A percentile compares a stretch with the other conserved stretches of the same genome.
Evolutionary conservation across 64 coral and sea anemone species (phyloP).

Genomic region (Actinia tenebrosa): DNA sequence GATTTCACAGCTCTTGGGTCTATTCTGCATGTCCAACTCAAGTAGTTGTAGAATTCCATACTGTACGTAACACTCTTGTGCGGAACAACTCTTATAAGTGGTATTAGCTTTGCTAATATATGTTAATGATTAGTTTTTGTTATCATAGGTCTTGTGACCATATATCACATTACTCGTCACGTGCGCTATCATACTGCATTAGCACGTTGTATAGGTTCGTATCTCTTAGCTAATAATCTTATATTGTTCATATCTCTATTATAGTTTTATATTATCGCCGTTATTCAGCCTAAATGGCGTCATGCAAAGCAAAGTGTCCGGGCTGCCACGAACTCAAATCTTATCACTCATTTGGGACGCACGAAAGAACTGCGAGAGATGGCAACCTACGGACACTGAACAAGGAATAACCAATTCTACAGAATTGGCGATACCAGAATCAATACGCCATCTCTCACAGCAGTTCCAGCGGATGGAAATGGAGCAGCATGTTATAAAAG

Average conservation of each 20-base stretch:
- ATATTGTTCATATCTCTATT: not conserved
- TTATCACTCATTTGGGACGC: not conserved
- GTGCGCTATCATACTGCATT: not conserved
- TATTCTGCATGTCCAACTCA: no score
- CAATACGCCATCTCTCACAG: not conserved
- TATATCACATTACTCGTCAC: not conserved
- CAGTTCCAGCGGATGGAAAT: not conserved
- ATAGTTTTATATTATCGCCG: not conserved
- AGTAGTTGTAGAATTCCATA: no score
- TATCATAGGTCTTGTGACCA: no score
- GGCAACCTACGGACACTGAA: not conserved
- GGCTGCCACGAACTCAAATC: not conserved
- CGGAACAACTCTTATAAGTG: not conserved
- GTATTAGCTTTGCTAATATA: no score
- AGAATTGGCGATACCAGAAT: not conserved
- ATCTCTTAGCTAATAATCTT: not conserved
- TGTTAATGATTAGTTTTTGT: no score
- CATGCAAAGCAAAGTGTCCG: not conserved
- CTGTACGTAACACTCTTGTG: no score
- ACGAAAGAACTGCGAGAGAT: not conserved
- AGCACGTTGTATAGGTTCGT: not conserved
- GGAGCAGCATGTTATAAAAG: not conserved
- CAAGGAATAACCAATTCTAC: not conserved
- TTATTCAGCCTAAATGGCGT: not conserved
- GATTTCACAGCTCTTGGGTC: no score